Evolutionary conservation across 2,797 vertebrate genomes (phyloP).

Genomic region (Bufotes viridis): DNA sequence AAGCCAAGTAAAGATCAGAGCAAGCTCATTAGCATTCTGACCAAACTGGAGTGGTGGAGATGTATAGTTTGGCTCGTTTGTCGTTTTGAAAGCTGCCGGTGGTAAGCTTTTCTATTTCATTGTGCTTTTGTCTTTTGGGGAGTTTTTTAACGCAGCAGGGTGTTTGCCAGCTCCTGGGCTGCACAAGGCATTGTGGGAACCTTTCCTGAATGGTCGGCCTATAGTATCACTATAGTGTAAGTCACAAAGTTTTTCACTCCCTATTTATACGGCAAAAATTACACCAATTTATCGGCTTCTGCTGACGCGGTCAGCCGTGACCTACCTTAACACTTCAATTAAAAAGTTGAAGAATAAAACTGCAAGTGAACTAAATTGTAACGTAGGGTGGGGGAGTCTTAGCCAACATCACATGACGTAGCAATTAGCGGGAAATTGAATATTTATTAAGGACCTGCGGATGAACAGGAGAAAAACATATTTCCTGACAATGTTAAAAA

Average conservation of each 20-base stretch:
- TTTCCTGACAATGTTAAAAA: slow-evolving; percentile 68
- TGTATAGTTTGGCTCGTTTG: slow-evolving; percentile 91
- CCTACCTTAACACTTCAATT: slow-evolving; percentile 48
- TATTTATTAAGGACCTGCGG: slow-evolving; percentile 72
- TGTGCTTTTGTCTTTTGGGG: slow-evolving; percentile 95
- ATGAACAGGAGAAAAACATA: slow-evolving; percentile 68
- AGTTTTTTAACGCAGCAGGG: slow-evolving; percentile 84
- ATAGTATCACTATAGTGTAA: slow-evolving; percentile 80
- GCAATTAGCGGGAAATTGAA: slow-evolving; percentile 71
- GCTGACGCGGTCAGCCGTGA: slow-evolving; percentile 65
- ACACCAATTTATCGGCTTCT: slow-evolving; percentile 61
- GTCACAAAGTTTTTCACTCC: slow-evolving; percentile 72
- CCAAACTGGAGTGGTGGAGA: slow-evolving; percentile 93
- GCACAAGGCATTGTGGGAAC: slow-evolving; percentile 89
- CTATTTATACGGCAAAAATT: slow-evolving; percentile 72
- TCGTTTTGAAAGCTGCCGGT: slow-evolving; percentile 87
- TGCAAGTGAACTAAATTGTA: slow-evolving; percentile 63
- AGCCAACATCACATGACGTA: slow-evolving; percentile 70
- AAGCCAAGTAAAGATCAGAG: slow-evolving; percentile 98
- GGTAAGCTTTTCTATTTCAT: slow-evolving; percentile 90
- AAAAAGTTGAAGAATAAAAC: slow-evolving; percentile 59
- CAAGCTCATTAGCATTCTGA: slow-evolving; percentile 95
- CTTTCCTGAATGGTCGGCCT: slow-evolving; percentile 76
- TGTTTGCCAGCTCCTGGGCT: slow-evolving; percentile 87
- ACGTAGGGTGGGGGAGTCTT: slow-evolving; percentile 56